Evolutionary conservation across 2,113 vertebrate genomes (phyloP).

Genomic region (Cariama cristata): DNA sequence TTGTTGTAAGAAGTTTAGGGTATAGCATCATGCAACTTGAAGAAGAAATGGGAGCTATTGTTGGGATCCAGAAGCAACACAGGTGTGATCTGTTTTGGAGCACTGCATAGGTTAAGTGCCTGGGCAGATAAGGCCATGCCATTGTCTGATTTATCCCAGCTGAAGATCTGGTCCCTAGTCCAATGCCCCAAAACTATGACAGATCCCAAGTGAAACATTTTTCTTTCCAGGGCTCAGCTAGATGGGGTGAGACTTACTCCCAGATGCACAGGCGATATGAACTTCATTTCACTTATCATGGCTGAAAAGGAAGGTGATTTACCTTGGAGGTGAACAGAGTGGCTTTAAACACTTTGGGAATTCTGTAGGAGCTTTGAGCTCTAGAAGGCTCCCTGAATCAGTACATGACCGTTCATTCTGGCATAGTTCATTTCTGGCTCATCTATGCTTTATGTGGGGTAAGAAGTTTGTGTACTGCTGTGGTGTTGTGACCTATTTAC

Average conservation of each 20-base stretch:
- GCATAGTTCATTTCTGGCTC: background rate
- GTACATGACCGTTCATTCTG: fast-evolving
- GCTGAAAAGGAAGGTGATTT: background rate
- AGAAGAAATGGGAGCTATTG: background rate
- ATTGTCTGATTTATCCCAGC: background rate
- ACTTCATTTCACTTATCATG: background rate
- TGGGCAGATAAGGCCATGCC: background rate
- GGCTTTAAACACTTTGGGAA: background rate
- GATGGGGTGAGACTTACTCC: background rate
- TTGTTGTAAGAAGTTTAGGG: background rate
- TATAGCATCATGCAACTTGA: background rate
- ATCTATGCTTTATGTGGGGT: background rate
- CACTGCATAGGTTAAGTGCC: background rate
- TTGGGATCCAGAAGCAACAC: background rate
- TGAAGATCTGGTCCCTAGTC: background rate
- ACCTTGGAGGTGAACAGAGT: background rate
- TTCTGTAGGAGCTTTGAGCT: background rate
- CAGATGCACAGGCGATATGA: background rate
- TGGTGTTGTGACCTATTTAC: background rate
- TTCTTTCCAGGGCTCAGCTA: background rate
- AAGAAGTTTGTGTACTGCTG: background rate
- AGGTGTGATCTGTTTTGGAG: background rate
- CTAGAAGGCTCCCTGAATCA: background rate
- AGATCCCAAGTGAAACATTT: background rate
- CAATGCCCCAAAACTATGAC: background rate